Percentiles rank a stretch among this genome's conserved stretches.
phyloP scores from a whole-genome alignment of 1,140 invertebrate species.

The Atopsyche davidsoni region DNA sequence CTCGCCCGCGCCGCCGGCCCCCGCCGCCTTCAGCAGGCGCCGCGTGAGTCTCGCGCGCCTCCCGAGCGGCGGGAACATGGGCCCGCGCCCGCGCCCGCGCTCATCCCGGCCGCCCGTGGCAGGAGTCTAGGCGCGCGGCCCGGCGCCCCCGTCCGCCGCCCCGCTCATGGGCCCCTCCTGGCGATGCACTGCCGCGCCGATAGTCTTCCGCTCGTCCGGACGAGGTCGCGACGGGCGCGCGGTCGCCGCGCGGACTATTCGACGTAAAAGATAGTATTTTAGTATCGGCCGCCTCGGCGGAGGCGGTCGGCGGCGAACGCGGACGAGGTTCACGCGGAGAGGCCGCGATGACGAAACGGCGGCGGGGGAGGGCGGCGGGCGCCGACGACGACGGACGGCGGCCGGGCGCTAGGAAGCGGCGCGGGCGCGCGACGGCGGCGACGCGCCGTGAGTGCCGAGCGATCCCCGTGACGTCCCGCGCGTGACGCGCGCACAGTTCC shows the following conservation, averaged over 20 bases:
- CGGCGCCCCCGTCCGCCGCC: constrained; percentile 8
- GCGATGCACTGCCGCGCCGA: not conserved
- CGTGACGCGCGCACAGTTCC: not conserved
- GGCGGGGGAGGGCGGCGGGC: not conserved
- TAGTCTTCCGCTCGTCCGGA: not conserved
- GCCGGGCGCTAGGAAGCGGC: not conserved
- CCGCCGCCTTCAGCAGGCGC: constrained; percentile 11
- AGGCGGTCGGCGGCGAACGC: not conserved
- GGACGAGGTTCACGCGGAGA: not conserved
- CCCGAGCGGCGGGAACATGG: constrained; percentile 9
- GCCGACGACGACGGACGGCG: not conserved
- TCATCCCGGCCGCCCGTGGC: not conserved
- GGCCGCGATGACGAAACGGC: constrained; percentile 13
- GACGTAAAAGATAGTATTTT: constrained; percentile 4
- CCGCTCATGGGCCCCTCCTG: not conserved
- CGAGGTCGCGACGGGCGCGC: not conserved
- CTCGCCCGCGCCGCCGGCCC: not conserved
- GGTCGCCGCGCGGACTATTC: not conserved
- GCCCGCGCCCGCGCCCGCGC: constrained; percentile 14
- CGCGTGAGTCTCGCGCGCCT: too few species aligned
- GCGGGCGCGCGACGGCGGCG: constrained; percentile 3
- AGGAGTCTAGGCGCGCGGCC: not conserved
- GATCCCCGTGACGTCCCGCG: too few species aligned
- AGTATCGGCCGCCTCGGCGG: not conserved
- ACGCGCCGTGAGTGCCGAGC: not conserved